Evolutionary conservation across 2,113 vertebrate species (phyloP).

Genomic region (Gracilinanus agilis): DNA sequence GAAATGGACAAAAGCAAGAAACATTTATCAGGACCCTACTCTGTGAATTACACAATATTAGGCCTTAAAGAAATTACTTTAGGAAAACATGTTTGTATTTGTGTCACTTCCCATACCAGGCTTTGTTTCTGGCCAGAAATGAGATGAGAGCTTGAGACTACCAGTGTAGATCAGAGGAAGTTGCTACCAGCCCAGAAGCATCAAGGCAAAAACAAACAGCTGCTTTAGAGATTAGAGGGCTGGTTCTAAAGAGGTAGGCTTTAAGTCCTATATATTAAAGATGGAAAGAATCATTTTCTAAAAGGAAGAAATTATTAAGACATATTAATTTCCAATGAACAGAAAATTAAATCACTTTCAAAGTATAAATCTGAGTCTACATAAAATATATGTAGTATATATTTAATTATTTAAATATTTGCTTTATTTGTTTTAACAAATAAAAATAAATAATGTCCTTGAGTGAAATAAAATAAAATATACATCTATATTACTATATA

Average conservation of each 20-base stretch:
- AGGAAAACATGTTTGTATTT: not conserved
- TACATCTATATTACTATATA: not conserved
- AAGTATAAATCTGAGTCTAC: not conserved
- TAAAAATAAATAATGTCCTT: not conserved
- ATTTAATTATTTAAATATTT: conserved; percentile 1
- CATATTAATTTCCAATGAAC: not conserved
- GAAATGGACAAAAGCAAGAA: not conserved
- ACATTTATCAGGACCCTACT: not conserved
- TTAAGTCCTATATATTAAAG: not conserved
- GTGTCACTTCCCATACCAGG: rapidly evolving
- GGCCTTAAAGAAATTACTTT: not conserved
- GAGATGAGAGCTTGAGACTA: rapidly evolving
- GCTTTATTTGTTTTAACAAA: not conserved
- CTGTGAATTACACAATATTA: not conserved
- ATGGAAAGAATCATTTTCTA: not conserved
- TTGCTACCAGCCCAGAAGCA: rapidly evolving
- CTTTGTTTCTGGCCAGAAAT: rapidly evolving
- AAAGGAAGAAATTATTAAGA: not conserved
- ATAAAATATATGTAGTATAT: not conserved
- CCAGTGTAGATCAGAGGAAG: rapidly evolving
- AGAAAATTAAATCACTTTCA: not conserved
- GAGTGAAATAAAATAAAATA: too few relatives aligned
- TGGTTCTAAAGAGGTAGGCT: not conserved
- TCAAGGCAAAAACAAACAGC: rapidly evolving
- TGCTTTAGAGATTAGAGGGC: not conserved